Percentiles rank a stretch among this genome's conserved stretches.
phyloP scores from a whole-genome alignment of 2,797 vertebrate genomes.

The Oreortyx pictus region DNA sequence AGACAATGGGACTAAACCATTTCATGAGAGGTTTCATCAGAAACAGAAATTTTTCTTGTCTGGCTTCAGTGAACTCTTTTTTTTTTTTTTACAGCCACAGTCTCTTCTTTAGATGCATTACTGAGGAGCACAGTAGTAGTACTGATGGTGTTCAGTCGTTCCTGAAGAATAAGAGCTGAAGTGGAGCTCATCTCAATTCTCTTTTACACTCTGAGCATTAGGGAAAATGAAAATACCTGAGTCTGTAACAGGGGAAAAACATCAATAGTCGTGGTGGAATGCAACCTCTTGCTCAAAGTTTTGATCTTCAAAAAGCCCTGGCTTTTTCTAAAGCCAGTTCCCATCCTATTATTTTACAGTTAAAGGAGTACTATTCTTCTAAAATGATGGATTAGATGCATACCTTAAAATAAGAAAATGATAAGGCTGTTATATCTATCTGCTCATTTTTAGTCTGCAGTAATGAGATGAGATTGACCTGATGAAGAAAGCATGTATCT shows the following conservation, averaged over 20 bases:
- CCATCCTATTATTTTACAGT: neutral
- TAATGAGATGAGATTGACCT: neutral
- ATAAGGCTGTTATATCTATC: neutral
- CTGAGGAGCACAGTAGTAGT: neutral
- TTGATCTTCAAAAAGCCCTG: constrained; percentile 11
- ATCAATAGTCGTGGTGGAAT: neutral
- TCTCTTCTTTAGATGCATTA: neutral
- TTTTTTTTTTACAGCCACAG: neutral
- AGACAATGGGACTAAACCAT: neutral
- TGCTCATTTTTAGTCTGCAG: neutral
- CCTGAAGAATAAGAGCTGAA: neutral
- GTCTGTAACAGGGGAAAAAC: neutral
- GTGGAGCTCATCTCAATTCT: neutral
- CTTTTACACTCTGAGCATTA: neutral
- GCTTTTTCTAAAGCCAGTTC: neutral
- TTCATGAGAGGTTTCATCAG: neutral
- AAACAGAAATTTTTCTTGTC: neutral
- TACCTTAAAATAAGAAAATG: neutral
- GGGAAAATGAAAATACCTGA: constrained; percentile 3
- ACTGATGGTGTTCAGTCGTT: neutral
- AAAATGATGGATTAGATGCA: neutral
- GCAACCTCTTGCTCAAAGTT: neutral
- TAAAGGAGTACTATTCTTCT: neutral
- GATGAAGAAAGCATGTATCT: neutral
- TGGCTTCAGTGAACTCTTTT: neutral